These are phyloP conservation scores for Apis dorsata DNA, from an alignment of 1,140 invertebrate genomes.

Conservation along the genomic window DNA sequence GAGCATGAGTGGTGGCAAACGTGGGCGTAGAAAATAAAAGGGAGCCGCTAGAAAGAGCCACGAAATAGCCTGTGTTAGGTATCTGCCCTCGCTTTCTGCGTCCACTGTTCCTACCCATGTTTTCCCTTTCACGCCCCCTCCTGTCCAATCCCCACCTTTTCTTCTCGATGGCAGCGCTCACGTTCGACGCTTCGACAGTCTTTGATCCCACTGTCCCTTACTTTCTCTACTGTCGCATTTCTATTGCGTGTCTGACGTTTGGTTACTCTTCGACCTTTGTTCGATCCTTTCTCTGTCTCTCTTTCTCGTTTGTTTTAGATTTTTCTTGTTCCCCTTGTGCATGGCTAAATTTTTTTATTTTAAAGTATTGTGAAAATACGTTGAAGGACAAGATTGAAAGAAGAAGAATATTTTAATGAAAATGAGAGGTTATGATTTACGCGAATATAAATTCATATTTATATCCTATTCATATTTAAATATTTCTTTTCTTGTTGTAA, in stretches of 20 bases:
- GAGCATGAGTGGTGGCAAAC: constrained; percentile 14
- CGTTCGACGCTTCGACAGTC: constrained; percentile 30
- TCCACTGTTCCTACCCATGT: constrained; percentile 11
- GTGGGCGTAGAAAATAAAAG: constrained; percentile 66
- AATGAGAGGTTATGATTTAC: too few species aligned
- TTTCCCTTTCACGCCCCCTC: constrained; percentile 17
- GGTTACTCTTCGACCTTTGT: constrained; percentile 20
- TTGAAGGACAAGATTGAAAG: background rate
- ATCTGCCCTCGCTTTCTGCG: constrained; percentile 52
- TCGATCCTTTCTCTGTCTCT: background rate
- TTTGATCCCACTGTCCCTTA: constrained; percentile 35
- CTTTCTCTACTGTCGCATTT: background rate
- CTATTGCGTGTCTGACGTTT: constrained; percentile 10
- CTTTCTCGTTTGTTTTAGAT: background rate
- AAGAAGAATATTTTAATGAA: background rate
- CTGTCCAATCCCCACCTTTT: too few species aligned
- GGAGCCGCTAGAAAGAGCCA: constrained; percentile 59
- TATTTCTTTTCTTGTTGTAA: too few species aligned
- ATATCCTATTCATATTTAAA: too few species aligned
- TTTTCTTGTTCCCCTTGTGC: background rate
- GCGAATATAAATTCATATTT: too few species aligned
- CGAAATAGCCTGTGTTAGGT: constrained; percentile 64
- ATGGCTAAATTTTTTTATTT: background rate
- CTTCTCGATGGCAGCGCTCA: background rate
- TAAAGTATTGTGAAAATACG: background rate